Percentiles rank a stretch among this genome's conserved stretches.
Conservation (phyloP, 1,140 invertebrate species). For the Sesamia nonagrioides region DNA sequence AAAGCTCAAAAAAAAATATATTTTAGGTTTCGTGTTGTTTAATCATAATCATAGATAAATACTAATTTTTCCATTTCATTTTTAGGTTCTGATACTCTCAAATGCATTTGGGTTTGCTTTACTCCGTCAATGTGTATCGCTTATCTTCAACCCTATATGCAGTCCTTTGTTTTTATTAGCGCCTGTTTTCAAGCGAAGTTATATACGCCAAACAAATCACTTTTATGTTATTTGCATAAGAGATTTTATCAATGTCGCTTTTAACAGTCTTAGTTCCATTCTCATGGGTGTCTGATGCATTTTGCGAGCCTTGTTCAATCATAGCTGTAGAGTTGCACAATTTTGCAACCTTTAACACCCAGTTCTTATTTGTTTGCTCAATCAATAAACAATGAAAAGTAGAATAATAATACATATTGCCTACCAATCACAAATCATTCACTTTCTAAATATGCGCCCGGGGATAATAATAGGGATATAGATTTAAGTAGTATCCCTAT, state of each 20-base stretch:
- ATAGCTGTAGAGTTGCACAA: background rate
- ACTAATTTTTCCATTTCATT: background rate
- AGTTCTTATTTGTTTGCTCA: background rate
- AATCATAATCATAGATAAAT: background rate
- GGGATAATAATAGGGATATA: too few relatives aligned
- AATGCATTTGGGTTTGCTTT: background rate
- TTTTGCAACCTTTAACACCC: background rate
- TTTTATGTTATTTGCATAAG: background rate
- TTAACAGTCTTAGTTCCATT: background rate
- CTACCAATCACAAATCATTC: background rate
- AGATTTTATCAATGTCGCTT: background rate
- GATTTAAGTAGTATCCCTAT: too few relatives aligned
- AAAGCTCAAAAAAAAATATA: too few relatives aligned
- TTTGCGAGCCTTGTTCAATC: background rate
- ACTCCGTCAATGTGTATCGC: background rate
- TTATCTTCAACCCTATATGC: background rate
- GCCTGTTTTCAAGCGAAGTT: background rate
- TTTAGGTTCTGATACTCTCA: background rate
- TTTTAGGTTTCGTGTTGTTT: background rate
- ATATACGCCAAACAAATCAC: background rate
- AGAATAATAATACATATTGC: background rate
- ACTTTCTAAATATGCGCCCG: background rate
- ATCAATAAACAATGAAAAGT: background rate
- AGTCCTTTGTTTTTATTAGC: background rate
- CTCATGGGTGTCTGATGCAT: background rate